Evolutionary conservation across 2,113 vertebrate species (phyloP), one percentile per base, ranked within the genome.

Genomic region (Rhombomys opimus): DNA sequence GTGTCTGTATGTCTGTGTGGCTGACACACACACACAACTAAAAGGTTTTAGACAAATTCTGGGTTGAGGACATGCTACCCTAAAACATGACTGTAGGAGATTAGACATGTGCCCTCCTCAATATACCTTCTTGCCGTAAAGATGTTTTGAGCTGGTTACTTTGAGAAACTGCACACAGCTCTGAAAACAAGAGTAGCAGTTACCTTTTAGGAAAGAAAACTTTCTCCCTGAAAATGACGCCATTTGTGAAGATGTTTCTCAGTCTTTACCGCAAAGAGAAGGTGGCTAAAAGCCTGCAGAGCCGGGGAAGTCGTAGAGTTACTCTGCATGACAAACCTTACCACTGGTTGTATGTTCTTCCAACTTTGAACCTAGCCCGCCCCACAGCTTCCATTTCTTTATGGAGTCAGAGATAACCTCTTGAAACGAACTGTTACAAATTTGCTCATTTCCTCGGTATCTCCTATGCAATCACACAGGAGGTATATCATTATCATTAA

Each of bases 11-110:
- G n/a, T n/a, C n/a, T n/a, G n/a, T n/a, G n/a, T n/a, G n/a, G n/a
- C n/a, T n/a, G n/a, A 54, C 30, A 32, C 27, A 78, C 76, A 50
- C 27, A 32, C 46, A 78, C 46, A 78, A n/a, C n/a, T n/a, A 57
- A 95, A 75, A 38, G 52, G 54, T 41, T 84, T 65, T 72, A 95
- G 61, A 93, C 12, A 84, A 90, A 38, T 92, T 30, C 80, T 52
- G 82, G 20, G 5, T 68, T 77, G 6, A 68, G 50, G 6, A 59
- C 5, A 90, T 46, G 46, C 13, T n/a, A 68, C n/a, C 13, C 68
- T 63, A 35, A 89, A 57, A 67, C 35, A 65, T 76, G 35, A 57
- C 18, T 35, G 13, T 67, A 41, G 23, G 35, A 65, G 18, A 76
- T 22, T 41, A 84, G 20, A 76, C 75, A 67, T 1, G 54, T 46